A percentile compares a stretch with the other conserved stretches of the same genome.
phyloP scores from a whole-genome alignment of 2,888 invertebrate species.

The Amorpha juglandis region DNA sequence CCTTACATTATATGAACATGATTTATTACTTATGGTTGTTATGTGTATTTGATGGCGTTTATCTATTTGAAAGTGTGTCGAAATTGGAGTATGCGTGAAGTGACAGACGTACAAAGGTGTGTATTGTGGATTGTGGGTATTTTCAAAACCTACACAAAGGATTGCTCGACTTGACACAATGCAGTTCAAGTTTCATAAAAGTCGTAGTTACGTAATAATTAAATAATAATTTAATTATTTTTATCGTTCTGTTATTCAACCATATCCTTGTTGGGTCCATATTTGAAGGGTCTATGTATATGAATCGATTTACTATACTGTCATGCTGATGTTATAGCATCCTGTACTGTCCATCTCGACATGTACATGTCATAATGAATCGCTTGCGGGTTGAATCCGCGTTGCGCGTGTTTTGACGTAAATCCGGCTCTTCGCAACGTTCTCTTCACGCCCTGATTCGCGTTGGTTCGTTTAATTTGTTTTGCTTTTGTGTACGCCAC shows the following conservation, averaged over 20 bases:
- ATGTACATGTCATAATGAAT: neutral
- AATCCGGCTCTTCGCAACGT: constrained; percentile 65
- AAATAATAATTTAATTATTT: no score
- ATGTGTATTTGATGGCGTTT: constrained; percentile 28
- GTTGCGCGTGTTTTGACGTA: constrained; percentile 51
- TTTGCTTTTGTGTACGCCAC: constrained; percentile 45
- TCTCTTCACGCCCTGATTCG: constrained; percentile 65
- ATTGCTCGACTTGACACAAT: no score
- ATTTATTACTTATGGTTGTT: constrained; percentile 43
- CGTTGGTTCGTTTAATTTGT: constrained; percentile 49
- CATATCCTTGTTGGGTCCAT: no score
- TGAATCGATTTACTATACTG: no score
- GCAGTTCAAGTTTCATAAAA: no score
- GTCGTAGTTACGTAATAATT: no score
- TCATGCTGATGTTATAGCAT: no score
- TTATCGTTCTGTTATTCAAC: no score
- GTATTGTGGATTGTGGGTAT: neutral
- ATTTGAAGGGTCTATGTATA: no score
- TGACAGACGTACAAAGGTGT: neutral
- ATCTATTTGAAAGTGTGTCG: constrained; percentile 16
- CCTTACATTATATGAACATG: constrained; percentile 42
- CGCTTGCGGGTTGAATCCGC: constrained; percentile 28
- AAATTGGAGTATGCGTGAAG: constrained; percentile 8
- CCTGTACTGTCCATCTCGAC: neutral
- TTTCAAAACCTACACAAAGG: no score